Base-by-base conservation (phyloP, 2,888 invertebrate species). In the Cephus sareptanus region DNA sequence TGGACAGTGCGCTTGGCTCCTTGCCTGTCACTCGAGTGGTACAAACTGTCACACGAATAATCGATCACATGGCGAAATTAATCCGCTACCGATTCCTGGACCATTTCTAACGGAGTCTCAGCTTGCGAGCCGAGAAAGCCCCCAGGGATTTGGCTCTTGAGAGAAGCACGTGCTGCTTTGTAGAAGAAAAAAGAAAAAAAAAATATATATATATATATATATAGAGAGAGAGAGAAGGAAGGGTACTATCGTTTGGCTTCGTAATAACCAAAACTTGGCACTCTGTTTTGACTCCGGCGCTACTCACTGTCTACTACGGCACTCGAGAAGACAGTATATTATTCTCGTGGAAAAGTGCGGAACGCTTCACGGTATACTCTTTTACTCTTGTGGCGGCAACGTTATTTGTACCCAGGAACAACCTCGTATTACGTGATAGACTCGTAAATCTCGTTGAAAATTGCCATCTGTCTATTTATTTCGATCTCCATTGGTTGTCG, bases 211-310 rank as follows among this genome's bases (percentile, higher is more conserved):
- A 56, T 9, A 23, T 1, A 40, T 15, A 15, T 0, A 40, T 0
- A 69, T 76, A 75, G 73, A 68, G 77, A 79, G 77, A 82, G 76
- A 74, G 37, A 35, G 35, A 77, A 77, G 76, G 77, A 81, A 83
- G 80, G 77, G 75, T 77, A 77, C 76, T 34, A 33, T 34, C 33
- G 34, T 34, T 74, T 71, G 34, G 11, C 73, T 71, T 71, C 73
- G 13, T 34, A 71, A 71, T 34, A 23, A 23, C 9, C 56, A 56
- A 56, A 56, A 15, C 56, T 56, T 56, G 56, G 56, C 56, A 56
- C 23, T 56, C 56, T 56, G 56, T 56, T 56, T 56, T 56, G 23
- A 56, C 56, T 56, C 23, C 56, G 23, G 9, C 15, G 56, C 23
- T 56, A 56, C 56, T 56, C 56, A 6, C 56, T 56, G 56, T 56